Percentiles rank a stretch among this genome's conserved stretches.
phyloP scores from a whole-genome alignment of 1,140 invertebrate species.

The Bombus affinis region DNA sequence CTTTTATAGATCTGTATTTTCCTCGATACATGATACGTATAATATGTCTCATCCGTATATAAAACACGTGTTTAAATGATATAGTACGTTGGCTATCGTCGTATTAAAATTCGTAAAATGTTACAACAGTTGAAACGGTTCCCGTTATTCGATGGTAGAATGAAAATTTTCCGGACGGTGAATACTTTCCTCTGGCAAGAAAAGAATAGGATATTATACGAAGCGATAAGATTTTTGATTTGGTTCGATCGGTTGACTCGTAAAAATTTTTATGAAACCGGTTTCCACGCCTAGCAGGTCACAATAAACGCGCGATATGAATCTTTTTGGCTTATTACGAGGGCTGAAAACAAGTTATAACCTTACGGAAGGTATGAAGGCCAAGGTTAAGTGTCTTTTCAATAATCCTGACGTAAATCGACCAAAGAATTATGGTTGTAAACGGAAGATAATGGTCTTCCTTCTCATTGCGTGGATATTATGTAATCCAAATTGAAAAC shows the following conservation, averaged over 20 bases:
- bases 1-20: background rate
- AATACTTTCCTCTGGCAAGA: background rate
- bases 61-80: background rate
- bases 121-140: background rate
- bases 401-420: slow-evolving; percentile 5
- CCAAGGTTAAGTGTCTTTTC: slow-evolving; percentile 1
- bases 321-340: slow-evolving; percentile 4
- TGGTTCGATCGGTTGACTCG: background rate
- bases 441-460: background rate
- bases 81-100: too few relatives aligned
- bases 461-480: background rate
- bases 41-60: background rate
- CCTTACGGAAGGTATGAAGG: background rate
- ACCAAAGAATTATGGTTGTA: background rate
- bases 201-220: background rate
- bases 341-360: slow-evolving; percentile 6
- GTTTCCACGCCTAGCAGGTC: background rate
- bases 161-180: background rate
- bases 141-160: background rate
- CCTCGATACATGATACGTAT: too few relatives aligned
- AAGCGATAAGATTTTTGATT: slow-evolving; percentile 10
- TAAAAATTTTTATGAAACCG: slow-evolving; percentile 39
- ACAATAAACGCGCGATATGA: slow-evolving; percentile 18
- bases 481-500: background rate
- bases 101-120: background rate